These are phyloP conservation scores for Lontra canadensis DNA, from an alignment of 2,113 vertebrate genomes.

Conservation along the genomic window DNA sequence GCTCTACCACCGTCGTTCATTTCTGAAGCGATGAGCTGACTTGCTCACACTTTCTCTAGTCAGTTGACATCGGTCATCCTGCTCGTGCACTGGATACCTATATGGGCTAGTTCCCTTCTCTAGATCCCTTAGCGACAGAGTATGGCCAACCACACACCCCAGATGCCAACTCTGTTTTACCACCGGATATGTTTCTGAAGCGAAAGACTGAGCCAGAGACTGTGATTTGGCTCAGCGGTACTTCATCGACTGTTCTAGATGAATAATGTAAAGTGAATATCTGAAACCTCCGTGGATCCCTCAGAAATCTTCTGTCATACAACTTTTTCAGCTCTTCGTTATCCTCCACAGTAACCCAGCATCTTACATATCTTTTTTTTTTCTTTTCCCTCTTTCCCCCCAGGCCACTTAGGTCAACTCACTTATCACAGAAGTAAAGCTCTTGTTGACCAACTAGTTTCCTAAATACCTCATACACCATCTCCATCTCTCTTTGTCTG, in stretches of 20 bases:
- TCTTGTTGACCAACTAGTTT: not conserved
- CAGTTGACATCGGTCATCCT: rapidly evolving
- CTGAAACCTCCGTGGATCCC: not conserved
- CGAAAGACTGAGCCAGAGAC: not conserved
- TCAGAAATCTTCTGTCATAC: not conserved
- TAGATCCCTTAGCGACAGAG: not conserved
- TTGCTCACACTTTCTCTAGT: not conserved
- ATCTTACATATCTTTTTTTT: not conserved
- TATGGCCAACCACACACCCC: rapidly evolving
- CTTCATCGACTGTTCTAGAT: not conserved
- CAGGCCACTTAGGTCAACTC: not conserved
- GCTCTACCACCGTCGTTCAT: not conserved
- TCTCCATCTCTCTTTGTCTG: not conserved
- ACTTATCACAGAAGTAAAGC: not conserved
- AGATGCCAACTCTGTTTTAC: not conserved
- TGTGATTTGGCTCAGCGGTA: not conserved
- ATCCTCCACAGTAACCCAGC: not conserved
- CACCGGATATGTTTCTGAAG: not conserved
- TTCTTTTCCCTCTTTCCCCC: not conserved
- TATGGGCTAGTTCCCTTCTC: not conserved
- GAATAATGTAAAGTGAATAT: not conserved
- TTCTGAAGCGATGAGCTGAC: not conserved
- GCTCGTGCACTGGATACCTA: not conserved
- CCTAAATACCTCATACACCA: not conserved
- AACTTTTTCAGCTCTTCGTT: not conserved